Conservation (phyloP, 2,797 vertebrate species). For the Siniperca undulata region DNA sequence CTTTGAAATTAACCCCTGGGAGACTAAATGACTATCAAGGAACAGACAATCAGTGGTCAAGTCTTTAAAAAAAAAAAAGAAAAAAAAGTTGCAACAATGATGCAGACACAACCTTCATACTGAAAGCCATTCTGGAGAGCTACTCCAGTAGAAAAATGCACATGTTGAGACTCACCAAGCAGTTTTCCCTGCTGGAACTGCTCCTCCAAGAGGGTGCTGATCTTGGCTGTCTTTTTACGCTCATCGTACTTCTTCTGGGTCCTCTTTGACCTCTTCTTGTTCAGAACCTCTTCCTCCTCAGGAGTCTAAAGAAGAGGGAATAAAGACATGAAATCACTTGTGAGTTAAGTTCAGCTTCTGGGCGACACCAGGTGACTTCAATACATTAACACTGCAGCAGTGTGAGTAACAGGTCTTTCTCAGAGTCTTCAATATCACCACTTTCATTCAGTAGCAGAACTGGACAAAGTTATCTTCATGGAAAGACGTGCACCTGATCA, state of each 20-base stretch:
- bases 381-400: neutral
- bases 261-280: constrained; percentile 98
- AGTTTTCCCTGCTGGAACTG: constrained; percentile 98
- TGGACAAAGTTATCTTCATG: constrained; percentile 91
- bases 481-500: constrained; percentile 80
- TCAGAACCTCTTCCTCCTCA: constrained; percentile 97
- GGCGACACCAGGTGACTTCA: neutral
- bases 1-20: neutral
- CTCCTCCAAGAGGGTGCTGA: constrained; percentile 94
- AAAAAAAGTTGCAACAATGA: neutral
- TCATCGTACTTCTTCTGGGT: constrained; percentile 97
- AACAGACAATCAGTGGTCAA: neutral
- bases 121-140: neutral
- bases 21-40: no score
- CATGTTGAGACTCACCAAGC: constrained; percentile 87
- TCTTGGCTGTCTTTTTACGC: constrained; percentile 95
- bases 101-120: accelerated
- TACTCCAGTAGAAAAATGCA: accelerated
- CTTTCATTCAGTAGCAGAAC: constrained; percentile 95
- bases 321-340: neutral
- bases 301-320: constrained; percentile 86
- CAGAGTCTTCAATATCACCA: constrained; percentile 87
- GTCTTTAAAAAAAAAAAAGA: neutral
- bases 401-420: constrained; percentile 81
- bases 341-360: neutral